These are phyloP conservation scores for Hybognathus amarus DNA, from an alignment of 2,797 vertebrate genomes.

Conservation along the genomic window DNA sequence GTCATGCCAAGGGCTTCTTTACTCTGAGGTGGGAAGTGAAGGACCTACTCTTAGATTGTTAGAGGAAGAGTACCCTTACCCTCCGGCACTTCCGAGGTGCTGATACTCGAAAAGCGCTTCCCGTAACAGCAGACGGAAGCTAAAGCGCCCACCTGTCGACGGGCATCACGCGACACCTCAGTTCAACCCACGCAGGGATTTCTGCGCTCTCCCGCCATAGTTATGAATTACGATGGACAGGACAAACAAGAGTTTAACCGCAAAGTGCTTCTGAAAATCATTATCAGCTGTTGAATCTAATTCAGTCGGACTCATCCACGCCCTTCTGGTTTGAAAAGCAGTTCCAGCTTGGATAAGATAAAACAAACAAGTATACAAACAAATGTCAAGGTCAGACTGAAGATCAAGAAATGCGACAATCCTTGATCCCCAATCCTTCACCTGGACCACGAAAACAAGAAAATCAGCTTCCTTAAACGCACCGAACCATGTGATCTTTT, in stretches of 20 bases:
- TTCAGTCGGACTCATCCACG: neutral
- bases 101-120: constrained; percentile 6
- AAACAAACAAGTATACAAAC: neutral
- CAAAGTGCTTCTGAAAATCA: neutral
- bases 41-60: neutral
- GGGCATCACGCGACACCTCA: constrained; percentile 3
- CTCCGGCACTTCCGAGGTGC: constrained; percentile 20
- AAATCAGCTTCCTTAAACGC: constrained; percentile 25
- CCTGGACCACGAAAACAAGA: neutral
- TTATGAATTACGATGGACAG: neutral
- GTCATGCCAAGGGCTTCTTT: constrained; percentile 21
- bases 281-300: neutral
- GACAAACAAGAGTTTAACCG: neutral
- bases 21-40: constrained; percentile 26
- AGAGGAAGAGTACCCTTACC: constrained; percentile 25
- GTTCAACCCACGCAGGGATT: neutral
- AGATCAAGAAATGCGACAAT: neutral
- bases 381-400: neutral
- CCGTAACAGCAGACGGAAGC: neutral
- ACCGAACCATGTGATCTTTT: constrained; percentile 12
- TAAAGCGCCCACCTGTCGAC: neutral
- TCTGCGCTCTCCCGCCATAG: neutral
- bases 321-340: neutral
- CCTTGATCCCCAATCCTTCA: neutral
- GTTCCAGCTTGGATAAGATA: neutral